phyloP scores from a whole-genome alignment of 2,113 vertebrate species.

The Triplophysa rosa region DNA sequence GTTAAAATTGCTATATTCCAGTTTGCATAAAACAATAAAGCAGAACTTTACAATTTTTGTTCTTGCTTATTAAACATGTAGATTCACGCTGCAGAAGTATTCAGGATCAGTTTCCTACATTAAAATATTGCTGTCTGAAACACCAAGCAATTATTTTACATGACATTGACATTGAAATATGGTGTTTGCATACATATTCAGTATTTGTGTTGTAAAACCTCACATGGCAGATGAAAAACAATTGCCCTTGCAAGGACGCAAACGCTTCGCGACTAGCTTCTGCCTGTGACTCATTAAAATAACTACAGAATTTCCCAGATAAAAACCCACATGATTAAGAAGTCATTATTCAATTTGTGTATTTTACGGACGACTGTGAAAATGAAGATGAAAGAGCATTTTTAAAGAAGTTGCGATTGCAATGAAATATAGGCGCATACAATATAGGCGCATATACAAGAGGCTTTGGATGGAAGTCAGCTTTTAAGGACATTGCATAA shows the following conservation, averaged over 20 bases:
- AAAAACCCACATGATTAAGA: not conserved
- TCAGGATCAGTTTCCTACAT: not conserved
- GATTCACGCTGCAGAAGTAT: not conserved
- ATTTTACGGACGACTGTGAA: conserved; percentile 1
- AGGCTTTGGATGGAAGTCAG: not conserved
- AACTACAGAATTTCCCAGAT: not conserved
- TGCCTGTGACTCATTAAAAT: conserved; percentile 1
- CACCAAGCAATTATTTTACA: not conserved
- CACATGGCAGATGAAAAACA: not conserved
- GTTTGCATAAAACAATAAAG: not conserved
- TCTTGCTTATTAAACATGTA: no score
- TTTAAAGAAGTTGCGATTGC: not conserved
- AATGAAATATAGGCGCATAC: not conserved
- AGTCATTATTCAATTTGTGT: not conserved
- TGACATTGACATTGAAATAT: not conserved
- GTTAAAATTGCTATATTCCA: not conserved
- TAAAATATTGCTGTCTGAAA: not conserved
- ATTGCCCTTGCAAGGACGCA: not conserved
- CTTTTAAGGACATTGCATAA: not conserved
- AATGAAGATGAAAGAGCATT: not conserved
- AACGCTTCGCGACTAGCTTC: not conserved
- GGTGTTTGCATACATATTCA: conserved; percentile 1
- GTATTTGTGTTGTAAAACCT: not conserved
- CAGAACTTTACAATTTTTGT: not conserved
- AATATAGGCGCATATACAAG: no score